Evolutionary conservation across 2,113 vertebrate species (phyloP).

Genomic region (Cyprinodon brontotheroides): DNA sequence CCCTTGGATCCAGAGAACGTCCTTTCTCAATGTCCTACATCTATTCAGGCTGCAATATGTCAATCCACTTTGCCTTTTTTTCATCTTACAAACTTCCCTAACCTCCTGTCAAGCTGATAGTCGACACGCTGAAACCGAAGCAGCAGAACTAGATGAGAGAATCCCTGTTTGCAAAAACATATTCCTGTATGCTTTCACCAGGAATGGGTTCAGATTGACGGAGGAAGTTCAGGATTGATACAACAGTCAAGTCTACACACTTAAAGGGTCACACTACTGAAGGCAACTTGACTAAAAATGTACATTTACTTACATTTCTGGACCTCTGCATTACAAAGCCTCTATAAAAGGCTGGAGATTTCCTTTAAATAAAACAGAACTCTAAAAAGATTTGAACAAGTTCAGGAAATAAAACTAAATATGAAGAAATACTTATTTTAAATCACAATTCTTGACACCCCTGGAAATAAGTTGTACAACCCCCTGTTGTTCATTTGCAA

Average conservation of each 20-base stretch:
- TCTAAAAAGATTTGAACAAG: neutral
- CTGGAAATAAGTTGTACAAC: neutral
- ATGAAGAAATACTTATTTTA: neutral
- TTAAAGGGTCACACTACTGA: neutral
- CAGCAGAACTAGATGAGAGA: constrained; percentile 13
- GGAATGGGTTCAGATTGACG: neutral
- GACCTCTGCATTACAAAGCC: neutral
- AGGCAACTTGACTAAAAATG: neutral
- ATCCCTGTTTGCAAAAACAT: constrained; percentile 32
- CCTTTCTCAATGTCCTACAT: constrained; percentile 25
- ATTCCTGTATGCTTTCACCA: constrained; percentile 28
- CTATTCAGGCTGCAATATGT: constrained; percentile 8
- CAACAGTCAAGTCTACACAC: constrained; percentile 33
- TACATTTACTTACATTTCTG: neutral
- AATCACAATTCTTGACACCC: neutral
- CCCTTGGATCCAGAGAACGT: constrained; percentile 51
- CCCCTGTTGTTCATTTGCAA: neutral
- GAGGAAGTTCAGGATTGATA: neutral
- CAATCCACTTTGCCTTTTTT: neutral
- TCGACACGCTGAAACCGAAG: constrained; percentile 13
- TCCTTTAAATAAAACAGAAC: neutral
- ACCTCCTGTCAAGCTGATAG: constrained; percentile 22
- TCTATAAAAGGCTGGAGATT: neutral
- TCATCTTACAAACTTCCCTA: neutral
- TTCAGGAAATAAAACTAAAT: neutral